Evolutionary conservation across 2,888 invertebrate species (phyloP).

Genomic region (Tortrix viridana): DNA sequence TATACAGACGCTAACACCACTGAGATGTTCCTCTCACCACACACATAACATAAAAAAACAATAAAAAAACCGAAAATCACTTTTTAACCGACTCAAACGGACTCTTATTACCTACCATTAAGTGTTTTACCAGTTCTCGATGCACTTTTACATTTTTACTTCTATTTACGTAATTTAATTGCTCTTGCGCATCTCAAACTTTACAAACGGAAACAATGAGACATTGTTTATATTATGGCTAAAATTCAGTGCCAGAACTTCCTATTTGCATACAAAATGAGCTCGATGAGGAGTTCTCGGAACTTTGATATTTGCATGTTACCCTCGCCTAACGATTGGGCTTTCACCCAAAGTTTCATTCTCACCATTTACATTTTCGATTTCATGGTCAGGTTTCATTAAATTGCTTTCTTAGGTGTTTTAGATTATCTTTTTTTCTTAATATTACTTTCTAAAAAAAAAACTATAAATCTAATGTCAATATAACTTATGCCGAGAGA

Average conservation of each 20-base stretch:
- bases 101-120: slow-evolving; percentile 7
- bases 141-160: slow-evolving; percentile 2
- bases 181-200: slow-evolving; percentile 11
- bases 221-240: slow-evolving; percentile 20
- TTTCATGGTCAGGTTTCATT: slow-evolving; percentile 3
- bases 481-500: too few relatives aligned
- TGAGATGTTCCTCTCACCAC: neutral
- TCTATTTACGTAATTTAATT: slow-evolving; percentile 14
- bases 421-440: too few relatives aligned
- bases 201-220: slow-evolving; percentile 14
- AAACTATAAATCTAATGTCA: too few relatives aligned
- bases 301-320: slow-evolving; percentile 16
- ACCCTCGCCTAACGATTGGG: slow-evolving; percentile 2
- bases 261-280: too few relatives aligned
- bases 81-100: neutral
- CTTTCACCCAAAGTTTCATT: slow-evolving; percentile 19
- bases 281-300: too few relatives aligned
- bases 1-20: neutral
- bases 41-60: slow-evolving; percentile 1
- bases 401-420: too few relatives aligned
- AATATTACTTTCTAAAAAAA: too few relatives aligned
- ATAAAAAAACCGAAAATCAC: neutral
- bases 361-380: slow-evolving; percentile 1
- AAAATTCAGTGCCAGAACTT: neutral
- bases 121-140: slow-evolving; percentile 5